phyloP scores from a whole-genome alignment of 2,888 invertebrate species.

The Zhuqinia jingwanae region DNA sequence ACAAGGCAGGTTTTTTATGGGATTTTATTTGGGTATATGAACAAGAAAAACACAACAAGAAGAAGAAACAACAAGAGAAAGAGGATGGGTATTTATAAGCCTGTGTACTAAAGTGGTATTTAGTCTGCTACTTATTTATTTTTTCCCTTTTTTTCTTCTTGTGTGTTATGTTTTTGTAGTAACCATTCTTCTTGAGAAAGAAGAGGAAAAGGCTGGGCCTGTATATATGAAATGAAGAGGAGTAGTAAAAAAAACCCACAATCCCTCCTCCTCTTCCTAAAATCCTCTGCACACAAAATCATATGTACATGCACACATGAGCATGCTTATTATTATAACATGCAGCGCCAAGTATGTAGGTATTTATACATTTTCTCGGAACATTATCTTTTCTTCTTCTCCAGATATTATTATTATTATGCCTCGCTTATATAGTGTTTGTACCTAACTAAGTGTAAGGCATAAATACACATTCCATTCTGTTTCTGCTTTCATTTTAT shows the following conservation, averaged over 20 bases:
- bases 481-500: neutral
- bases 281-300: neutral
- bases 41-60: too few species aligned
- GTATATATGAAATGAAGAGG: too few species aligned
- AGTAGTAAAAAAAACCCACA: slow-evolving; percentile 52
- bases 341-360: neutral
- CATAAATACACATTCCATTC: slow-evolving; percentile 10
- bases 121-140: slow-evolving; percentile 23
- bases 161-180: neutral
- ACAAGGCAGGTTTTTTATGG: slow-evolving; percentile 32
- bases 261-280: slow-evolving; percentile 21
- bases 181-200: neutral
- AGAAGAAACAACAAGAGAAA: neutral
- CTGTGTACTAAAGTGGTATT: slow-evolving; percentile 66
- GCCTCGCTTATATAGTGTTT: slow-evolving; percentile 12
- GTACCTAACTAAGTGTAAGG: too few species aligned
- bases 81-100: slow-evolving; percentile 50
- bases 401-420: too few species aligned
- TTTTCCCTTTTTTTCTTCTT: slow-evolving; percentile 30
- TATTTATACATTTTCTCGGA: neutral
- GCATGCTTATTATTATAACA: too few species aligned
- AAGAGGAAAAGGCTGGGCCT: neutral
- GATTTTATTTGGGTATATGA: slow-evolving; percentile 46
- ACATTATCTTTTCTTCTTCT: neutral
- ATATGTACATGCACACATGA: slow-evolving; percentile 9